Evolutionary conservation across 2,797 vertebrate genomes (phyloP), one percentile per base, ranked within the genome.

Genomic region (Limnodromus scolopaceus): DNA sequence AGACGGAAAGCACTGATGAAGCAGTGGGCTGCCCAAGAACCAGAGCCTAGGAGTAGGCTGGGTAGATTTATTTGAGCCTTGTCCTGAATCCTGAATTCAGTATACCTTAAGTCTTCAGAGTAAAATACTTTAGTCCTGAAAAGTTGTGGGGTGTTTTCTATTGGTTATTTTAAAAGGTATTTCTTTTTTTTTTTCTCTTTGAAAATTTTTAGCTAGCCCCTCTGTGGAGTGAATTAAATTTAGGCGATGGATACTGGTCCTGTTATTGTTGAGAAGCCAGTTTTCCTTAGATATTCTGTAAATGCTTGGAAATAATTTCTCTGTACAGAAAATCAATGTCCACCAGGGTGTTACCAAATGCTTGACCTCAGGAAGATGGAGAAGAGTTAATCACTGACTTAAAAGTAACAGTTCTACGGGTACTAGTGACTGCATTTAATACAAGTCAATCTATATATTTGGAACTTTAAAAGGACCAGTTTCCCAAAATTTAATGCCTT

Each of bases 101-200:
- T 7, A 8, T 30, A 16, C 3, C 8, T 63, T 69, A 53, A 38
- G 14, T 63, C 23, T 78, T 78, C 71, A 48, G 39, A 49, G 17
- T 82, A 83, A 87, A 79, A 13, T 15, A 16, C 5, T 18, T 23
- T 16, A 77, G 39, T 65, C 27, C 17, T 76, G 25, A 36, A 60
- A 79, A 82, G 22, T 5, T 68, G 14, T 14, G 48, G 30, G 9
- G 16, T 60, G 15, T 9, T 24, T 48, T 22, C 48, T 24, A 1
- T 12, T 81, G 4, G 6, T 61, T 39, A 5, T 0, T 17, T 79
- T 89, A 68, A 23, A 10, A 43, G 57, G 10, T 25, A 0, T 3
- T 16, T 17, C 3, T 25, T 53, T 2, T 7, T 38, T 5, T 36
- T 38, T 48, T 20, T 19, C 2, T 34, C 36, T 78, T 30, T 36